phyloP scores from a whole-genome alignment of 2,797 vertebrate species.

The Rhynchonycteris naso region DNA sequence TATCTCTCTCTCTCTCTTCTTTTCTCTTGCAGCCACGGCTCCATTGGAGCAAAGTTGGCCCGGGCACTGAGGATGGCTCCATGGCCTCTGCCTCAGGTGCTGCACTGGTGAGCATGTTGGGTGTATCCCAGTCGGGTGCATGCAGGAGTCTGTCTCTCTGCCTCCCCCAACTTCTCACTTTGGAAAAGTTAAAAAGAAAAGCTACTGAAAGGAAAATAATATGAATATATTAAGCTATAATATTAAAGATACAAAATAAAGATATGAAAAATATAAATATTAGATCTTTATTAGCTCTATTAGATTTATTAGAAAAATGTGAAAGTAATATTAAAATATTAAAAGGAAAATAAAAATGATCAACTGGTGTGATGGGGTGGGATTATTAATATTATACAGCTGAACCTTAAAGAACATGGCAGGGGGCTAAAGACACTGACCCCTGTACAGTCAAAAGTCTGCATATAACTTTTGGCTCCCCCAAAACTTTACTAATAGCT shows the following conservation, averaged over 20 bases:
- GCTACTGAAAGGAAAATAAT: not conserved
- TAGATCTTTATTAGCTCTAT: not conserved
- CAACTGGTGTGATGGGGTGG: not conserved
- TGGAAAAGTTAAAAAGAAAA: not conserved
- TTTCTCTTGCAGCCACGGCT: too few relatives aligned
- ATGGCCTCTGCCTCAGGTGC: too few relatives aligned
- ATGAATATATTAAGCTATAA: not conserved
- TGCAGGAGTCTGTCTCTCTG: too few relatives aligned
- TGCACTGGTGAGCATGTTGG: too few relatives aligned
- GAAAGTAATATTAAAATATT: not conserved
- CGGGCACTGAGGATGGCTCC: too few relatives aligned
- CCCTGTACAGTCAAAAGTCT: not conserved
- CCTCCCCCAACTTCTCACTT: too few relatives aligned
- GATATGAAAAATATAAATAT: not conserved
- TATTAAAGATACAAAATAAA: not conserved
- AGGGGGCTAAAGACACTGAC: too few relatives aligned
- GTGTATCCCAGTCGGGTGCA: too few relatives aligned
- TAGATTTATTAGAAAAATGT: not conserved
- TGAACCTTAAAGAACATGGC: not conserved
- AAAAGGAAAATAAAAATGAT: constrained; percentile 9
- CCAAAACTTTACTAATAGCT: not conserved
- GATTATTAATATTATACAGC: not conserved
- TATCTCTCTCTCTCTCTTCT: too few relatives aligned
- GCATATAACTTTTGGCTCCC: not conserved
- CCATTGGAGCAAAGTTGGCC: too few relatives aligned